Evolutionary conservation across 1,140 invertebrate genomes (phyloP).

Genomic region (Ips typographus): DNA sequence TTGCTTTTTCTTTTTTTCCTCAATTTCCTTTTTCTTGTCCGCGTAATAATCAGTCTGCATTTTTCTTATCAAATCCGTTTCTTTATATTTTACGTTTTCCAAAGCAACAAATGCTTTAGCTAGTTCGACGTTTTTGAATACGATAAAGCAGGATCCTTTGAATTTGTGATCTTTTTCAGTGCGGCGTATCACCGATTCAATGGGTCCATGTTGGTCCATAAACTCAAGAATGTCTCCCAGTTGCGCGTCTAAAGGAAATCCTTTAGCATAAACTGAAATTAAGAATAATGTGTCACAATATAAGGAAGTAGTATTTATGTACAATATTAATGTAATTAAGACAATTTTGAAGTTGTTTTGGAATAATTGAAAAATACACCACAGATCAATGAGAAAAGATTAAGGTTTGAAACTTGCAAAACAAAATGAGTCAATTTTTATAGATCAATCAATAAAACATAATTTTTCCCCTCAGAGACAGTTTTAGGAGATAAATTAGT

Average conservation of each 20-base stretch:
- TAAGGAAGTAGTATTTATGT: no score
- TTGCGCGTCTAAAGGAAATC: constrained; percentile 72
- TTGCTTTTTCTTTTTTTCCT: constrained; percentile 60
- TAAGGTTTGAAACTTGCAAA: no score
- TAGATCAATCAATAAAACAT: no score
- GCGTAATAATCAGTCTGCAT: constrained; percentile 73
- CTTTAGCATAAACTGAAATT: constrained; percentile 77
- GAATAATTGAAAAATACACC: no score
- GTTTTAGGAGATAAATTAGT: no score
- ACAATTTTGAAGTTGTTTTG: no score
- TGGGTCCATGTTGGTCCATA: constrained; percentile 69
- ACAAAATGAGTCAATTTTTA: no score
- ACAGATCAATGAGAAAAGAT: no score
- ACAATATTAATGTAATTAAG: no score
- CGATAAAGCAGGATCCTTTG: constrained; percentile 88
- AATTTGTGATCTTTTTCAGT: constrained; percentile 66
- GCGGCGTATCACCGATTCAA: constrained; percentile 78
- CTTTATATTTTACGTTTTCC: constrained; percentile 71
- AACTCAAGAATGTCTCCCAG: constrained; percentile 76
- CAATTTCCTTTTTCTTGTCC: constrained; percentile 68
- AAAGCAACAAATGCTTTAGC: constrained; percentile 65
- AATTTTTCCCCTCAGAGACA: no score
- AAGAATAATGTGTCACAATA: neutral
- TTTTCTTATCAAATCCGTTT: constrained; percentile 67
- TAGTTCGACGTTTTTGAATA: constrained; percentile 75